Percentiles rank a stretch among this genome's conserved stretches.
These are phyloP conservation scores for Colletes latitarsis DNA, from an alignment of 1,140 invertebrate genomes.

Conservation along the genomic window DNA sequence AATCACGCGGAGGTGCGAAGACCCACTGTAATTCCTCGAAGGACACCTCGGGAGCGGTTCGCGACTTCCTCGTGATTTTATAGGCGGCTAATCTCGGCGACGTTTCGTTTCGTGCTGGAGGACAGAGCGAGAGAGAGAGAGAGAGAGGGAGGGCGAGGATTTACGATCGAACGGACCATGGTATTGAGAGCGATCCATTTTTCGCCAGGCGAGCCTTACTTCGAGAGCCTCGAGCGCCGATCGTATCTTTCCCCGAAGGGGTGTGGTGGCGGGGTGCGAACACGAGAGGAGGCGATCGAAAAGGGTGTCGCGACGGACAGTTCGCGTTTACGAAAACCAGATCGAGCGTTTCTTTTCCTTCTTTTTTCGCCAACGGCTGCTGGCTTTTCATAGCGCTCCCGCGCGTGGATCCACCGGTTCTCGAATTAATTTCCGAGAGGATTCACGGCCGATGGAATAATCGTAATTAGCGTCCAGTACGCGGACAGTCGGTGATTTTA, in stretches of 20 bases:
- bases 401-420: background rate
- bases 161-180: constrained; percentile 32
- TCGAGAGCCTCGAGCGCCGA: constrained; percentile 23
- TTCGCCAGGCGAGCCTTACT: constrained; percentile 23
- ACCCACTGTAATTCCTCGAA: constrained; percentile 50
- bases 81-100: constrained; percentile 45
- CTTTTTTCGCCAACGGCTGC: background rate
- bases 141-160: constrained; percentile 18
- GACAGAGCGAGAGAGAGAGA: background rate
- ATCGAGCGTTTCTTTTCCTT: background rate
- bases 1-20: constrained; percentile 42
- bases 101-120: constrained; percentile 39
- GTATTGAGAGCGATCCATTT: constrained; percentile 49
- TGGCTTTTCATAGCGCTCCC: background rate
- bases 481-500: constrained; percentile 39
- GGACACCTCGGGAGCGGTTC: constrained; percentile 35
- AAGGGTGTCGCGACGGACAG: constrained; percentile 12
- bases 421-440: constrained; percentile 25
- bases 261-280: background rate
- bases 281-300: constrained; percentile 4
- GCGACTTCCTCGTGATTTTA: constrained; percentile 49
- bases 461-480: constrained; percentile 35
- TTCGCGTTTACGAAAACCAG: constrained; percentile 15
- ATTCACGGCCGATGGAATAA: constrained; percentile 34
- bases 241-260: constrained; percentile 30